These are phyloP conservation scores for Trichechus manatus DNA, from an alignment of 2,113 vertebrate genomes.

Conservation along the genomic window DNA sequence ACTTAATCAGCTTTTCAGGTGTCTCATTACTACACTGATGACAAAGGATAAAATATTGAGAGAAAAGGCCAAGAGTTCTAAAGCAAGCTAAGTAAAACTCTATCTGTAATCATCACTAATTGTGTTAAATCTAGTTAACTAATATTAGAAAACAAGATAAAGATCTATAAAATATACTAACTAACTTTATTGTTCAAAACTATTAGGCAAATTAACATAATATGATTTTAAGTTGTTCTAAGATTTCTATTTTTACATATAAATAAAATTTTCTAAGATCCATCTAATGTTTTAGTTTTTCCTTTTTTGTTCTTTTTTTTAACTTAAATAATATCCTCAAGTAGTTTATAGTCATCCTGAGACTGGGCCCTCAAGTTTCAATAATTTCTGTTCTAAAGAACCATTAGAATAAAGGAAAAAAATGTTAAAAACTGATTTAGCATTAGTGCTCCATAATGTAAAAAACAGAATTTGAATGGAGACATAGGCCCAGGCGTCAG, in stretches of 20 bases:
- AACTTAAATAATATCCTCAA: not conserved
- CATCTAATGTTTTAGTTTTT: not conserved
- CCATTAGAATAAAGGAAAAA: not conserved
- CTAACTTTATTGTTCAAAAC: not conserved
- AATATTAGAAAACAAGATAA: not conserved
- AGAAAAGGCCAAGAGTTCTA: conserved; percentile 70
- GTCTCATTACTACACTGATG: conserved; percentile 72
- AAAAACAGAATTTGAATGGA: not conserved
- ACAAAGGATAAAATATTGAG: conserved; percentile 78
- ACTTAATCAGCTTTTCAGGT: conserved; percentile 78
- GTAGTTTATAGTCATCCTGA: not conserved
- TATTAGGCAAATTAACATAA: not conserved
- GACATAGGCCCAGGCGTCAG: not conserved
- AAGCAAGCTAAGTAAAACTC: conserved; percentile 83
- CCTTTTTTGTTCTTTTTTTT: not conserved
- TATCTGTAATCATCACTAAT: conserved; percentile 70
- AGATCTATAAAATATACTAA: conserved; percentile 15
- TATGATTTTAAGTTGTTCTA: conserved; percentile 20
- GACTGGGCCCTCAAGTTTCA: not conserved
- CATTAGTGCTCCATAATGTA: not conserved
- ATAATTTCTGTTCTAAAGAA: not conserved
- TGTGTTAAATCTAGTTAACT: conserved; percentile 58
- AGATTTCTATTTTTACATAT: not conserved
- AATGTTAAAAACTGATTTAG: not conserved
- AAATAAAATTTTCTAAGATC: not conserved